Conservation (phyloP, 1,140 invertebrate genomes). For the Platorchestia sp. region DNA sequence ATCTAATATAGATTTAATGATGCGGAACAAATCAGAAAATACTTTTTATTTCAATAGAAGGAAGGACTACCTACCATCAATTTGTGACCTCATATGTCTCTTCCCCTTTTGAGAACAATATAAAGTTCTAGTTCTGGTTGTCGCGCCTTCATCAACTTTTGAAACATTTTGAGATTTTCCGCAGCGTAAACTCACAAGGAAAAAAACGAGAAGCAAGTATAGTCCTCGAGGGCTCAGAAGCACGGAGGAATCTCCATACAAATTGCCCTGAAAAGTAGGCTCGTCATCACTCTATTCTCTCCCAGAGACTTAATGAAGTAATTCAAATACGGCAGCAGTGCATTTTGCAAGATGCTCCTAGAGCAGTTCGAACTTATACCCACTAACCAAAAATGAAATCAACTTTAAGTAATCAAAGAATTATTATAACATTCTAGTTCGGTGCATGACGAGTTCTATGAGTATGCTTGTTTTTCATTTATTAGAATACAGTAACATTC, state of each 20-base stretch:
- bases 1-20: too few relatives aligned
- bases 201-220: neutral
- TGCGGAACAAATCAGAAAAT: too few relatives aligned
- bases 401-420: neutral
- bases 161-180: neutral
- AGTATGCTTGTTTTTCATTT: neutral
- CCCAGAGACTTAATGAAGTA: neutral
- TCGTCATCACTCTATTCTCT: slow-evolving; percentile 37
- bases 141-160: neutral
- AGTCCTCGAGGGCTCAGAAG: neutral
- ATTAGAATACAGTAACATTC: neutral
- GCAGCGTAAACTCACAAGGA: neutral
- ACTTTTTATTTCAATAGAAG: too few relatives aligned
- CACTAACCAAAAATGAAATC: neutral
- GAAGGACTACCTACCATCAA: too few relatives aligned
- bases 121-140: neutral
- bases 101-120: too few relatives aligned
- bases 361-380: neutral
- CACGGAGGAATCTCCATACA: slow-evolving; percentile 15
- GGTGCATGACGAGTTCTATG: neutral
- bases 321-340: slow-evolving; percentile 15
- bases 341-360: neutral
- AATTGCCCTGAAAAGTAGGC: neutral
- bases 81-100: too few relatives aligned
- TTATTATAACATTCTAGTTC: neutral